Conservation (phyloP, 2,797 vertebrate species). For the Sebastes miniatus region DNA sequence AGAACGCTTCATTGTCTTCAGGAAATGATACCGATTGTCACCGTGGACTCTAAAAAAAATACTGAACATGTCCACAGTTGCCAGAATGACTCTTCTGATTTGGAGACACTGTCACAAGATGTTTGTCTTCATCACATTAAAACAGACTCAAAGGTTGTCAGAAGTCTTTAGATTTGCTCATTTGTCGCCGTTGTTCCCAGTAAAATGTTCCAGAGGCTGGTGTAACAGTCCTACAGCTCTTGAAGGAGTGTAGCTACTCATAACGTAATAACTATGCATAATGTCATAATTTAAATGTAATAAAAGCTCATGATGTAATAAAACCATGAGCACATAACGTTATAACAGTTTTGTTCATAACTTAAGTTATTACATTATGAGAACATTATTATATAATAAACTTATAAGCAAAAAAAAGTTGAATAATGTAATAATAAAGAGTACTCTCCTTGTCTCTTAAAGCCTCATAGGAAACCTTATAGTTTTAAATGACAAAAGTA, state of each 20-base stretch:
- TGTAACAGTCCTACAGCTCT: not conserved
- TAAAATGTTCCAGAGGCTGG: not conserved
- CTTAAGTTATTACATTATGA: too few relatives aligned
- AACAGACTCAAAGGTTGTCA: not conserved
- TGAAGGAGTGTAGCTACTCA: too few relatives aligned
- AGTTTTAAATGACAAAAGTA: too few relatives aligned
- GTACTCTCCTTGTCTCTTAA: too few relatives aligned
- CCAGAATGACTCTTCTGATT: not conserved
- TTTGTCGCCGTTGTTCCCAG: not conserved
- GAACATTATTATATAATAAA: too few relatives aligned
- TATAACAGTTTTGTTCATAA: too few relatives aligned
- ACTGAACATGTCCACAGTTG: not conserved
- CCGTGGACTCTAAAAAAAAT: not conserved
- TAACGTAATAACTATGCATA: too few relatives aligned
- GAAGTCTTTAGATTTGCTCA: not conserved
- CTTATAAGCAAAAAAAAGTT: too few relatives aligned
- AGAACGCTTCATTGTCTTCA: not conserved
- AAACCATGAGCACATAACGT: accelerated
- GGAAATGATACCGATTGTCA: not conserved
- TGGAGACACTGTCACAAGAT: not conserved
- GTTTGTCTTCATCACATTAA: not conserved
- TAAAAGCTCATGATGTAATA: too few relatives aligned
- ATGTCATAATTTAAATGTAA: too few relatives aligned
- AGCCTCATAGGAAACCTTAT: too few relatives aligned
- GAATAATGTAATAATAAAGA: too few relatives aligned